Evolutionary conservation across 2,888 invertebrate species (phyloP).

Genomic region (Nephrotoma appendiculata): DNA sequence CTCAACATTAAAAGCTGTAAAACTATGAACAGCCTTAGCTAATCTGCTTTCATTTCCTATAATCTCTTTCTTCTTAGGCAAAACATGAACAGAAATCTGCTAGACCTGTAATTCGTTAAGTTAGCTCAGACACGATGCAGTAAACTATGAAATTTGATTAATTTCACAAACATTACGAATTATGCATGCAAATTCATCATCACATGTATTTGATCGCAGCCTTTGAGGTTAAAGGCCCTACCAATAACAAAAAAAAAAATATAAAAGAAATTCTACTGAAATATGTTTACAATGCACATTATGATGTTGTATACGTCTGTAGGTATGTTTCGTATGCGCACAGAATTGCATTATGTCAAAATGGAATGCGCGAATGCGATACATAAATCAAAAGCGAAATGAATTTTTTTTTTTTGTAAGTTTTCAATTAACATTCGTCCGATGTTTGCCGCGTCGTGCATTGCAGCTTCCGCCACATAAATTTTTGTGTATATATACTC

Average conservation of each 20-base stretch:
- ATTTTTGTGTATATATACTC: neutral
- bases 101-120: no score
- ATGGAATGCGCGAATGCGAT: neutral
- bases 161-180: neutral
- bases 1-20: no score
- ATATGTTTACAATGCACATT: neutral
- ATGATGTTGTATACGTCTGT: no score
- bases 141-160: neutral
- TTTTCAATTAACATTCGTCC: neutral
- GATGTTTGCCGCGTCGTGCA: neutral
- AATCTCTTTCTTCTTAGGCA: no score
- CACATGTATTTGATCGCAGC: neutral
- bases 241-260: neutral
- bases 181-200: neutral
- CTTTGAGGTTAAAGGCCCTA: neutral
- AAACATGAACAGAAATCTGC: no score
- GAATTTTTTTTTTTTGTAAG: neutral
- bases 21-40: no score
- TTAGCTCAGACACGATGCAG: no score
- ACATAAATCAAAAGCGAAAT: neutral
- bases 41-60: no score
- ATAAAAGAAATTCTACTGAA: neutral
- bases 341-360: neutral
- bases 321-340: neutral
- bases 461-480: neutral